These are phyloP conservation scores for Enteromius radiatus DNA, from an alignment of 2,797 vertebrate species.

Conservation along the genomic window DNA sequence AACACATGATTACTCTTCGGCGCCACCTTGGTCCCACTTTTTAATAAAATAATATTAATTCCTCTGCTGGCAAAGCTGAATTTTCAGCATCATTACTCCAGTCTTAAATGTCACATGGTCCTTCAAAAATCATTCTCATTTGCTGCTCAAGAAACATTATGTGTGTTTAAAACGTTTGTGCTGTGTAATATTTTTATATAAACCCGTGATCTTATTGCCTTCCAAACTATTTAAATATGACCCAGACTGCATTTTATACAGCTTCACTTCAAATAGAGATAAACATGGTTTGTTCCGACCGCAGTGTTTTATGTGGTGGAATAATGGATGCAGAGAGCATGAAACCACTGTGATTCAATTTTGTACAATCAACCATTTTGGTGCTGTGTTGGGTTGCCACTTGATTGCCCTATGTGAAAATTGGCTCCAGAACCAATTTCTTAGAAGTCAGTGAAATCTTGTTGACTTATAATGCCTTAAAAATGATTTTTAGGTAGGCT, in stretches of 20 bases:
- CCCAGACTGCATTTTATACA: neutral
- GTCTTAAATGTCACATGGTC: neutral
- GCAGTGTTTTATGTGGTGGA: constrained; percentile 4
- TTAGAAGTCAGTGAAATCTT: neutral
- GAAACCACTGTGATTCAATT: constrained; percentile 23
- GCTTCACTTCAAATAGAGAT: constrained; percentile 26
- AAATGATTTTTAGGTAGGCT: neutral
- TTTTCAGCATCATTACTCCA: constrained; percentile 8
- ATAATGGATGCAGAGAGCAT: constrained; percentile 23
- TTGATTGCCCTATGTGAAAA: constrained; percentile 13
- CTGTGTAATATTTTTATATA: neutral
- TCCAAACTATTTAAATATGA: neutral
- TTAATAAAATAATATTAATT: neutral
- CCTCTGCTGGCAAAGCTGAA: neutral
- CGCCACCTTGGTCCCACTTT: neutral
- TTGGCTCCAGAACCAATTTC: neutral
- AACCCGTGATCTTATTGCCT: neutral
- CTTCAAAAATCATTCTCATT: neutral
- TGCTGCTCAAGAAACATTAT: neutral
- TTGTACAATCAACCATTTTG: constrained; percentile 8
- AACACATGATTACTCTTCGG: neutral
- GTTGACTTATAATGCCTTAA: neutral
- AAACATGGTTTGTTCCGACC: neutral
- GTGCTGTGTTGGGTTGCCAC: neutral
- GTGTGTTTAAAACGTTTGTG: neutral